Percentiles rank a stretch among this genome's conserved stretches.
Conservation (phyloP, 92 coral and sea anemone species). For the Siderastrea radians region DNA sequence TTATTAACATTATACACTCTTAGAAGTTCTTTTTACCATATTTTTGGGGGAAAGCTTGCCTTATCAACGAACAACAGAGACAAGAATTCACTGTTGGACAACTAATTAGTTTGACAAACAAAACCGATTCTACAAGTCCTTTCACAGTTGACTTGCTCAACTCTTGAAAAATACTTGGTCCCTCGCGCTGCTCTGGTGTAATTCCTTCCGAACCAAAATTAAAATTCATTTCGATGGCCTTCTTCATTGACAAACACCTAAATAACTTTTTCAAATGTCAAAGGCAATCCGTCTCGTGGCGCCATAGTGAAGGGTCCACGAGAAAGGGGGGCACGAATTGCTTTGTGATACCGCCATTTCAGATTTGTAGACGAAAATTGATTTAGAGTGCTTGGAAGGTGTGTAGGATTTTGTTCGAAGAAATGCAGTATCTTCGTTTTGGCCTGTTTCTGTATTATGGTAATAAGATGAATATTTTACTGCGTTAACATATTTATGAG, state of each 20-base stretch:
- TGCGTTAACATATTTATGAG: slow-evolving; percentile 90
- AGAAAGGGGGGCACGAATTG: slow-evolving; percentile 9
- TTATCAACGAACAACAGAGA: slow-evolving; percentile 62
- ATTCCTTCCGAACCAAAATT: background rate
- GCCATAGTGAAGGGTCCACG: slow-evolving; percentile 21
- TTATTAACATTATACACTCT: background rate
- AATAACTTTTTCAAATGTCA: slow-evolving; percentile 23
- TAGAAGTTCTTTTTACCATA: slow-evolving; percentile 6
- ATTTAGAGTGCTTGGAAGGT: background rate
- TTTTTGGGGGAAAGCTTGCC: slow-evolving; percentile 37
- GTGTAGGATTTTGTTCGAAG: background rate
- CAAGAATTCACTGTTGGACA: slow-evolving; percentile 70
- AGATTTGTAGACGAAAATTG: slow-evolving; percentile 4
- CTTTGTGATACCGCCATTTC: slow-evolving; percentile 65
- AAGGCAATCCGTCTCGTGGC: slow-evolving; percentile 22
- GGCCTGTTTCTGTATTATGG: slow-evolving; percentile 77
- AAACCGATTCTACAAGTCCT: slow-evolving; percentile 55
- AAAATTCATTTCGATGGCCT: slow-evolving; percentile 25
- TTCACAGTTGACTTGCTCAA: slow-evolving; percentile 33
- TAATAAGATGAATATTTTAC: slow-evolving; percentile 84
- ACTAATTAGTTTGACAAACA: slow-evolving; percentile 79
- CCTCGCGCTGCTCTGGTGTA: background rate
- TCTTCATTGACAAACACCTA: slow-evolving; percentile 1
- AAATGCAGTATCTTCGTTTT: slow-evolving; percentile 38
- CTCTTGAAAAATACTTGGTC: slow-evolving; percentile 16